A percentile compares a stretch with the other conserved stretches of the same genome.
phyloP scores from a whole-genome alignment of 1,140 invertebrate species.

The Drosophila funebris region DNA sequence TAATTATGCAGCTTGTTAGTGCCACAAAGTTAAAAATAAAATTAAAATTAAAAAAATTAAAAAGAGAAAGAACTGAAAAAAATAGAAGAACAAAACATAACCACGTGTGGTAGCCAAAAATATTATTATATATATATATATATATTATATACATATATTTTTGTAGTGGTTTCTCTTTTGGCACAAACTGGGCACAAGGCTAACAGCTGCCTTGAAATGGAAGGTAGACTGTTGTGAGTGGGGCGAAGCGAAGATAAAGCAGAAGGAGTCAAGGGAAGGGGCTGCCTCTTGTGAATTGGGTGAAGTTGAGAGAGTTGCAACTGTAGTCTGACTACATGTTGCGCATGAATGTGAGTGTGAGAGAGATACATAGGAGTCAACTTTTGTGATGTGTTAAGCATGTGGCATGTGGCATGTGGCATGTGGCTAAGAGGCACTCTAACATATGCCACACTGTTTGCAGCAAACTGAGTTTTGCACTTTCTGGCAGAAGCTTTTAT shows the following conservation, averaged over 20 bases:
- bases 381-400: conserved; percentile 13
- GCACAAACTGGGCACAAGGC: conserved; percentile 21
- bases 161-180: not conserved
- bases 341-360: not conserved
- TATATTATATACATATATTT: not conserved
- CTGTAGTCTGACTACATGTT: conserved; percentile 32
- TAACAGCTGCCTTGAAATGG: not conserved
- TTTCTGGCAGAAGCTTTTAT: not conserved
- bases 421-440: not conserved
- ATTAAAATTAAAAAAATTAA: not conserved
- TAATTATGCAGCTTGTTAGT: conserved; percentile 39
- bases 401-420: conserved; percentile 21
- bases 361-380: not conserved
- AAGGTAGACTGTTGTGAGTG: not conserved
- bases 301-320: conserved; percentile 21
- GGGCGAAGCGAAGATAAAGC: not conserved
- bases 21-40: not conserved
- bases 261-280: not conserved
- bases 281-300: conserved; percentile 2
- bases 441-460: not conserved
- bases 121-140: conserved; percentile 6
- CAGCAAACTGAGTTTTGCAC: not conserved
- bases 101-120: conserved; percentile 23
- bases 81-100: not conserved
- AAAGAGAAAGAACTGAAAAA: conserved; percentile 1